Percentiles rank a stretch among this genome's conserved stretches.
phyloP scores from a whole-genome alignment of 2,888 invertebrate species.

The Aspidiotus rigidus region DNA sequence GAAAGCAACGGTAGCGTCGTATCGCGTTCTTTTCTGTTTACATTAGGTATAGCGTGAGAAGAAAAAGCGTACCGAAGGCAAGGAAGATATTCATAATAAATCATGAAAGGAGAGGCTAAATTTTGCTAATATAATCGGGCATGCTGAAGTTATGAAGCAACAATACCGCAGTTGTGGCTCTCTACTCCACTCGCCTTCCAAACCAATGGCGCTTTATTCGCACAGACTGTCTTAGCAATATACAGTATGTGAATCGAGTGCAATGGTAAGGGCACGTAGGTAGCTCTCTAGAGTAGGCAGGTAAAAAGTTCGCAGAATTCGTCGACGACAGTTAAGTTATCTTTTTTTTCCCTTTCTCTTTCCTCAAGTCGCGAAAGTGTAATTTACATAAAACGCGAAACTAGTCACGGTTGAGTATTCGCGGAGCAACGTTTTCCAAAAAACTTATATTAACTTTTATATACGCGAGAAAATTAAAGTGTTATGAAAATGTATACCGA shows the following conservation, averaged over 20 bases:
- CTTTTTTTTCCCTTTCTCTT: slow-evolving; percentile 15
- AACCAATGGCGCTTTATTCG: slow-evolving; percentile 25
- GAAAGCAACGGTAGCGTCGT: too few species aligned
- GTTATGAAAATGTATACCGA: slow-evolving; percentile 26
- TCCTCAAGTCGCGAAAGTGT: slow-evolving; percentile 9
- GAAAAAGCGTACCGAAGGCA: too few species aligned
- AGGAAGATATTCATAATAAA: too few species aligned
- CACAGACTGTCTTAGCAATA: background rate
- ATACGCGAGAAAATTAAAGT: slow-evolving; percentile 20
- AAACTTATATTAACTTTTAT: slow-evolving; percentile 29
- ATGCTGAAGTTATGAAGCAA: slow-evolving; percentile 27
- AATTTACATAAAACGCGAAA: slow-evolving; percentile 29
- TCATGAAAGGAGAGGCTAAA: background rate
- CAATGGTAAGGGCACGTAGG: too few species aligned
- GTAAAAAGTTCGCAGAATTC: too few species aligned
- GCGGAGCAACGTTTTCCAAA: slow-evolving; percentile 19
- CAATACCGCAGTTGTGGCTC: slow-evolving; percentile 20
- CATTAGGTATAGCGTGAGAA: too few species aligned
- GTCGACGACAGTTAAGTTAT: slow-evolving; percentile 3
- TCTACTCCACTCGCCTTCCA: background rate
- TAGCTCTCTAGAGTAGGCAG: too few species aligned
- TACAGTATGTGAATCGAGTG: too few species aligned
- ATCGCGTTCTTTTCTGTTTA: too few species aligned
- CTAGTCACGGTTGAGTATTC: slow-evolving; percentile 29
- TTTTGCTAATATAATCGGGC: slow-evolving; percentile 27